These are phyloP conservation scores for Phocides pigmalion DNA, from an alignment of 1,140 invertebrate species.

Conservation along the genomic window DNA sequence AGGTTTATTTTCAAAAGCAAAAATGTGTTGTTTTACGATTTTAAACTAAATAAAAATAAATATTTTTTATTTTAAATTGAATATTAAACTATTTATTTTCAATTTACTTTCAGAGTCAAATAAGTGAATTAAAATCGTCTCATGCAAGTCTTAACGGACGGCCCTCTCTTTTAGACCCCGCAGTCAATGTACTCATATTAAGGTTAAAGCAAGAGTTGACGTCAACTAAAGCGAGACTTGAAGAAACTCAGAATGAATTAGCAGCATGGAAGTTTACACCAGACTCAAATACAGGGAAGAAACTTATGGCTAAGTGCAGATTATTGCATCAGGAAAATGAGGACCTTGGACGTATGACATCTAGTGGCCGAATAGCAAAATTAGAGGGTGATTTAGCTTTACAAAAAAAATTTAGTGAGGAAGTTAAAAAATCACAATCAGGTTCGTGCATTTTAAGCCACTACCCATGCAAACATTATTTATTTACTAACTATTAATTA, in stretches of 20 bases:
- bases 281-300: constrained; percentile 98
- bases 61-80: too few species aligned
- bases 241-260: constrained; percentile 98
- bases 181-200: constrained; percentile 97
- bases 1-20: too few species aligned
- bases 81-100: constrained; percentile 7
- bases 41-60: too few species aligned
- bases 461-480: too few species aligned
- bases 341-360: constrained; percentile 97
- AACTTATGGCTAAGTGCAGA: constrained; percentile 98
- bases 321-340: constrained; percentile 99
- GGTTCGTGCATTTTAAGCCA: constrained; percentile 84
- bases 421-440: constrained; percentile 98
- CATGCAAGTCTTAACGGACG: constrained; percentile 90
- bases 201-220: constrained; percentile 96
- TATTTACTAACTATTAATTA: too few species aligned
- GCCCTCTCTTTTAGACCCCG: constrained; percentile 95
- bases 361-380: constrained; percentile 97
- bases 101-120: constrained; percentile 90
- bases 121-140: constrained; percentile 93
- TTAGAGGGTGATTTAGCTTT: constrained; percentile 97
- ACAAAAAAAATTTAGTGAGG: constrained; percentile 97
- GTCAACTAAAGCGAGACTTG: constrained; percentile 94
- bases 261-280: constrained; percentile 99
- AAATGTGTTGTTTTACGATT: too few species aligned